phyloP scores from a whole-genome alignment of 2,113 vertebrate species.

The Rhagologus leucostigma region DNA sequence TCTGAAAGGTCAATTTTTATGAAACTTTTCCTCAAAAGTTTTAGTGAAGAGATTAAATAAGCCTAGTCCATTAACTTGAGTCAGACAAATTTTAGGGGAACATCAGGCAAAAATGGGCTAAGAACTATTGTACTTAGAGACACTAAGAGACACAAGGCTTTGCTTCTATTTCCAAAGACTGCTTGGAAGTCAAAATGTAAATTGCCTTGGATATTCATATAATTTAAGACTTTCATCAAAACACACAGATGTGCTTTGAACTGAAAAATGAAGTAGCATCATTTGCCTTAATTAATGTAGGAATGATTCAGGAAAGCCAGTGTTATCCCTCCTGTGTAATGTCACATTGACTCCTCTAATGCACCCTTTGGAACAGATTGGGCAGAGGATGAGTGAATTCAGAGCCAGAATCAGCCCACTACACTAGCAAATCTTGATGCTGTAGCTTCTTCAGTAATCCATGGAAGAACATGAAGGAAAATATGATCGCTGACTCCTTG shows the following conservation, averaged over 20 bases:
- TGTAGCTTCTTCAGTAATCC: background rate
- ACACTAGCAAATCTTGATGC: background rate
- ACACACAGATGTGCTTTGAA: background rate
- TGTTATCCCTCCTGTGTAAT: background rate
- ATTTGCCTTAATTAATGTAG: background rate
- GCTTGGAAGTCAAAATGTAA: background rate
- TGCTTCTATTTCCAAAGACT: background rate
- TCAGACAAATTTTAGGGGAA: background rate
- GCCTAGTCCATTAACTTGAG: background rate
- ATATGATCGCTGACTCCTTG: background rate
- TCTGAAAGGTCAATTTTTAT: background rate
- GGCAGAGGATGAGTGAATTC: background rate
- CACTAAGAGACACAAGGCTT: background rate
- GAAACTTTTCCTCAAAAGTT: constrained; percentile 3
- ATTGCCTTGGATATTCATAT: background rate
- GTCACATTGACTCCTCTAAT: background rate
- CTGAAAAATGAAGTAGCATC: background rate
- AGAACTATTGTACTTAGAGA: background rate
- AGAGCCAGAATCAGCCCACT: background rate
- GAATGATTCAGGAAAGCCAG: background rate
- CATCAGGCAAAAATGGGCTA: background rate
- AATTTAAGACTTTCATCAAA: background rate
- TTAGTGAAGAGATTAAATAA: background rate
- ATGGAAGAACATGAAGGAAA: background rate
- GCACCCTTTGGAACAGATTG: background rate